Conservation (phyloP, 2,113 vertebrate species). For the Butorides virescens region DNA sequence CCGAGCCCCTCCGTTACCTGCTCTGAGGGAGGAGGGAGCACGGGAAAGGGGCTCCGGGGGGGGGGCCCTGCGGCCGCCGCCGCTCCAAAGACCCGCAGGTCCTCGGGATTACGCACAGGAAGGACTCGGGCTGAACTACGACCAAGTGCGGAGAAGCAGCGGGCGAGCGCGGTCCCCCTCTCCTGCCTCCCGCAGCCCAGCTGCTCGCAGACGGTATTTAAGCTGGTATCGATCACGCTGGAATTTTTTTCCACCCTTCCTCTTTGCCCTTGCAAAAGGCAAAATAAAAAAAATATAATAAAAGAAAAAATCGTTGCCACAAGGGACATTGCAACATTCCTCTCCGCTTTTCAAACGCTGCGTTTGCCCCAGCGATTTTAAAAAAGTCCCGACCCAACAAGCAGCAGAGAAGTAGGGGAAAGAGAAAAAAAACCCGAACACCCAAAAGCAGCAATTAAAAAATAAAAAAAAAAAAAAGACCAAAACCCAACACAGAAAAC, state of each 20-base stretch:
- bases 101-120: not conserved
- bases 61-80: not conserved
- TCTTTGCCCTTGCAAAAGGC: not conserved
- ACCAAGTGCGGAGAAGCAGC: not conserved
- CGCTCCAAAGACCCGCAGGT: not conserved
- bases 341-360: not conserved
- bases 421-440: not conserved
- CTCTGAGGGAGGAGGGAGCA: not conserved
- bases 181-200: not conserved
- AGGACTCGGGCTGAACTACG: not conserved
- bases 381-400: not conserved
- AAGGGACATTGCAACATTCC: conserved; percentile 15
- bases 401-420: not conserved
- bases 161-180: not conserved
- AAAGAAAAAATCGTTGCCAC: not conserved
- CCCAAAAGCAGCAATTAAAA: not conserved
- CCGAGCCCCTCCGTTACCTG: not conserved
- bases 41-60: not conserved
- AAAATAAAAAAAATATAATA: not conserved
- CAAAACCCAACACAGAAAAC: not conserved
- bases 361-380: not conserved
- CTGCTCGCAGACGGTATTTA: not conserved
- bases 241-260: not conserved
- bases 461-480: not conserved
- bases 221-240: not conserved